Percentiles rank a stretch among this genome's conserved stretches.
phyloP scores from a whole-genome alignment of 2,113 vertebrate genomes.

The Toxotes chatareus region DNA sequence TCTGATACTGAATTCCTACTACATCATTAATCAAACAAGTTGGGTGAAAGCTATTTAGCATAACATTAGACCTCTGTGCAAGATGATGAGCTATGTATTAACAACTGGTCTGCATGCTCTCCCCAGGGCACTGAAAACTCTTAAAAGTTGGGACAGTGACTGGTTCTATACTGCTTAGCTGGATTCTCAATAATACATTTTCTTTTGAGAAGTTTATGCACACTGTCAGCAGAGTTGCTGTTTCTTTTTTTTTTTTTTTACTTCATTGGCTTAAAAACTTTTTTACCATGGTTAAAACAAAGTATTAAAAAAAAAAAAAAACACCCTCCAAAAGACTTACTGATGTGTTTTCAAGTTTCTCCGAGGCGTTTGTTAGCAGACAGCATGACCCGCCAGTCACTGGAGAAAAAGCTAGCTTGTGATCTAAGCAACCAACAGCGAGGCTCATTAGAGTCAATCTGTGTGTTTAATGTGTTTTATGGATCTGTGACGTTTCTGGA shows the following conservation, averaged over 20 bases:
- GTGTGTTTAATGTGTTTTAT: constrained; percentile 2
- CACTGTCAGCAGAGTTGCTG: not conserved
- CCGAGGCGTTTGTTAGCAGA: not conserved
- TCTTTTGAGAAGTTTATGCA: not conserved
- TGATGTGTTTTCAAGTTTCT: not conserved
- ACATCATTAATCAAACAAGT: not conserved
- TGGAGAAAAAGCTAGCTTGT: not conserved
- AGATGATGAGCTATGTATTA: not conserved
- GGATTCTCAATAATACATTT: not conserved
- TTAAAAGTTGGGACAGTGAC: not conserved
- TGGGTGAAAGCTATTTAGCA: not conserved
- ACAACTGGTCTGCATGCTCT: not conserved
- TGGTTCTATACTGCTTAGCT: not conserved
- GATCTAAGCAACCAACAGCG: not conserved
- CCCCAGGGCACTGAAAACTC: not conserved
- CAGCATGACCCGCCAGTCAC: constrained; percentile 22
- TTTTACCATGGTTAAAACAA: not conserved
- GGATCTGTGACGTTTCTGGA: constrained; percentile 5
- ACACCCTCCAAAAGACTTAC: not conserved
- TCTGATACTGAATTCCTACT: not conserved
- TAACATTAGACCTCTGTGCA: not conserved
- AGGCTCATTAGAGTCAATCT: constrained; percentile 26
- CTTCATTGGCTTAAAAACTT: not conserved
- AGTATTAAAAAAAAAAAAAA: not conserved
- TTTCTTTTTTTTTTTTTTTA: not conserved